Percentiles rank a stretch among this genome's conserved stretches.
Evolutionary conservation across 1,140 invertebrate species (phyloP).

Genomic region (Ips nitidus): DNA sequence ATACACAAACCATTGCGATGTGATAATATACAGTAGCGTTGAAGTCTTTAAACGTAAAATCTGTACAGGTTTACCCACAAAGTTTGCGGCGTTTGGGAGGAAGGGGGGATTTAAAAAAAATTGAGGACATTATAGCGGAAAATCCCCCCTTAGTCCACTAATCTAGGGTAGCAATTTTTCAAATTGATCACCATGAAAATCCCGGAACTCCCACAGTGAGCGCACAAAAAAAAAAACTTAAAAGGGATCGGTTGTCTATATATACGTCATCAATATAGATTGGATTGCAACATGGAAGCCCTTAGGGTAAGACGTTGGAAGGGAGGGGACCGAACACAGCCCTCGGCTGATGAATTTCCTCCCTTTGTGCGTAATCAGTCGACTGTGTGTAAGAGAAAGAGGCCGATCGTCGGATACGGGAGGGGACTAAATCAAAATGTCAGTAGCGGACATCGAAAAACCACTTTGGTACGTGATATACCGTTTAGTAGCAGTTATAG

Average conservation of each 20-base stretch:
- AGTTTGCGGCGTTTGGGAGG: too few species aligned
- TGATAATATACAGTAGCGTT: too few species aligned
- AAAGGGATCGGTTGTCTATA: conserved; percentile 33
- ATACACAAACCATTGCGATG: too few species aligned
- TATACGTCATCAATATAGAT: conserved; percentile 39
- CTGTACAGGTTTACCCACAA: too few species aligned
- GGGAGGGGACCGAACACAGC: conserved; percentile 39
- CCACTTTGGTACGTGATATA: not conserved
- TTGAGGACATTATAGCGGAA: not conserved
- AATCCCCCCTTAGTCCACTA: conserved; percentile 10
- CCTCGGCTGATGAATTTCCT: conserved; percentile 45
- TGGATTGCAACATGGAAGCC: conserved; percentile 36
- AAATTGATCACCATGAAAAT: conserved; percentile 33
- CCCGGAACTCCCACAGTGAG: conserved; percentile 29
- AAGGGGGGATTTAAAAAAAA: not conserved
- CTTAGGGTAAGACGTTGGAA: conserved; percentile 39
- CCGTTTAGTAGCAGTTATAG: too few species aligned
- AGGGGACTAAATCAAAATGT: conserved; percentile 35
- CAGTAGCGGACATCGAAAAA: conserved; percentile 18
- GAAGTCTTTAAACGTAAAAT: too few species aligned
- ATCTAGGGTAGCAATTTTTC: conserved; percentile 30
- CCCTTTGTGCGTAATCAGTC: conserved; percentile 41
- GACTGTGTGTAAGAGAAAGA: conserved; percentile 17
- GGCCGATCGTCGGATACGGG: conserved; percentile 29
- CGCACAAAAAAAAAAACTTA: conserved; percentile 29